phyloP scores from a whole-genome alignment of 2,888 invertebrate genomes.

The Pecten maximus region DNA sequence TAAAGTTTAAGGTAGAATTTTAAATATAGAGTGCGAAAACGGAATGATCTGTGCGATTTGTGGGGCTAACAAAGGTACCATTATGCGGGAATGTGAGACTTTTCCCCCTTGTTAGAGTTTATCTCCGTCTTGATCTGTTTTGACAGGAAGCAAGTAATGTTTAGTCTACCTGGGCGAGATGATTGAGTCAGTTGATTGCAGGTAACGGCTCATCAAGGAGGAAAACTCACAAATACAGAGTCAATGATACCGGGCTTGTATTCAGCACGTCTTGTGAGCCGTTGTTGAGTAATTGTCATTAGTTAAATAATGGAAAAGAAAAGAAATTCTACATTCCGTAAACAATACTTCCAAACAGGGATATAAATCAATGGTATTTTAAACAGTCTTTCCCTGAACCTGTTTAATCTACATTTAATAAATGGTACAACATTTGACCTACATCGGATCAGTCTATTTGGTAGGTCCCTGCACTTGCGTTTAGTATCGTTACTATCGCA shows the following conservation, averaged over 20 bases:
- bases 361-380: background rate
- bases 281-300: constrained; percentile 18
- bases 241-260: background rate
- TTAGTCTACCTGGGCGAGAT: constrained; percentile 30
- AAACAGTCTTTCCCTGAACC: background rate
- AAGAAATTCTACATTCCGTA: background rate
- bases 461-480: background rate
- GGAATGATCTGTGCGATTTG: constrained; percentile 13
- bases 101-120: constrained; percentile 14
- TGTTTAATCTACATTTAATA: background rate
- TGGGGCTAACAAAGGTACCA: background rate
- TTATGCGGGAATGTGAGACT: constrained; percentile 5
- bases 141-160: constrained; percentile 31
- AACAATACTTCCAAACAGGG: background rate
- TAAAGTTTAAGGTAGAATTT: constrained; percentile 4
- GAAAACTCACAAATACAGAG: background rate
- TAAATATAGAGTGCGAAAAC: constrained; percentile 29
- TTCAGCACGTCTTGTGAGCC: background rate
- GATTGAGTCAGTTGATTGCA: background rate
- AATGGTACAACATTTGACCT: background rate
- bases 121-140: background rate
- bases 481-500: too few relatives aligned
- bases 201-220: constrained; percentile 19
- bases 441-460: background rate
- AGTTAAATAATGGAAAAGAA: background rate